Percentiles rank a stretch among this genome's conserved stretches.
Evolutionary conservation across 2,888 invertebrate genomes (phyloP).

Genomic region (Celastrina argiolus): DNA sequence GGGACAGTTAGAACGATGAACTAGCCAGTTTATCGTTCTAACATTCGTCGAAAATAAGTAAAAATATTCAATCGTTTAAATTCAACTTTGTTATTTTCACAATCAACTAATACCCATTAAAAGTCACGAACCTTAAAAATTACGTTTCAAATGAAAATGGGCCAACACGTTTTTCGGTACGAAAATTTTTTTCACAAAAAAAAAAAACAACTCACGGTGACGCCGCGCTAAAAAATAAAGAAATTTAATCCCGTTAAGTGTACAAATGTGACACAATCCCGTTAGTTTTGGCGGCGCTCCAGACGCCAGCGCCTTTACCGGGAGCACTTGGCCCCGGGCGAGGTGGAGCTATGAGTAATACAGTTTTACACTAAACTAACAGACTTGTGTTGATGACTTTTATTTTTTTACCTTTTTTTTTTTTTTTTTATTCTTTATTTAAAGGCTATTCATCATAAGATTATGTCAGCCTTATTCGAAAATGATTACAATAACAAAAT

Average conservation of each 20-base stretch:
- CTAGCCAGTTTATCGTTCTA: too few relatives aligned
- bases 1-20: too few relatives aligned
- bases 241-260: constrained; percentile 15
- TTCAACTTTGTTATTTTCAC: not conserved
- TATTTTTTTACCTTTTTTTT: not conserved
- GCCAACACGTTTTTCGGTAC: not conserved
- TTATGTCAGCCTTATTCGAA: too few relatives aligned
- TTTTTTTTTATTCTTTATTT: too few relatives aligned
- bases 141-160: not conserved
- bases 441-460: too few relatives aligned
- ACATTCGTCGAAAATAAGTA: not conserved
- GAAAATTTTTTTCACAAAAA: constrained; percentile 13
- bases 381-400: not conserved
- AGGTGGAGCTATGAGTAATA: not conserved
- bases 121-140: not conserved
- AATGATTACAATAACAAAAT: too few relatives aligned
- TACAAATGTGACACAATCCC: constrained; percentile 28
- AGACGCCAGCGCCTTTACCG: constrained; percentile 35
- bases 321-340: not conserved
- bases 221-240: constrained; percentile 23
- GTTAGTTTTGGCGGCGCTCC: constrained; percentile 36
- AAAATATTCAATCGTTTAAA: not conserved
- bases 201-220: constrained; percentile 25
- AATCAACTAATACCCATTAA: not conserved
- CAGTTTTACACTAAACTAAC: not conserved